Evolutionary conservation across 2,113 vertebrate genomes (phyloP).

Genomic region (Caracal caracal): DNA sequence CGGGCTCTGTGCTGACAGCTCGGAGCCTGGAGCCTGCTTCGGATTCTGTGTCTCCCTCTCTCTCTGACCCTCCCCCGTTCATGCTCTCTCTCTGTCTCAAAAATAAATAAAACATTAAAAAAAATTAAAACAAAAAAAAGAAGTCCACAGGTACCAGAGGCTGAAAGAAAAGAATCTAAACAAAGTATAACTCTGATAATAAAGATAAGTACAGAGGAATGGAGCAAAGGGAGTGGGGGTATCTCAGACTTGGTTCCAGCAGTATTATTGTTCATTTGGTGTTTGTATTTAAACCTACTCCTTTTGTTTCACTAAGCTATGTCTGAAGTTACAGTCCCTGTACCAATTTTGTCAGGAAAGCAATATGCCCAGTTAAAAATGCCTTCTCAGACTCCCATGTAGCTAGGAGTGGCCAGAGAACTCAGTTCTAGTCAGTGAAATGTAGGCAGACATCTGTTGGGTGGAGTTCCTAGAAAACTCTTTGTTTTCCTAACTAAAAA

Average conservation of each 20-base stretch:
- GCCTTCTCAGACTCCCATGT: not conserved
- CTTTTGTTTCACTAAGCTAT: not conserved
- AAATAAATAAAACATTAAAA: too few relatives aligned
- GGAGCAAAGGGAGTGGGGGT: not conserved
- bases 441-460: not conserved
- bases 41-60: too few relatives aligned
- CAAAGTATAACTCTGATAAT: not conserved
- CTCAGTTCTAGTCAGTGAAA: not conserved
- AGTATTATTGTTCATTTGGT: not conserved
- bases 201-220: not conserved
- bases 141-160: not conserved
- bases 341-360: not conserved
- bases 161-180: not conserved
- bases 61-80: too few relatives aligned
- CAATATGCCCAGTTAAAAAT: not conserved
- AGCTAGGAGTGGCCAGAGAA: not conserved
- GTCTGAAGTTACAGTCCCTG: not conserved
- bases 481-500: conserved; percentile 10
- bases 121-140: not conserved
- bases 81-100: too few relatives aligned
- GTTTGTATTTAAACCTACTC: not conserved
- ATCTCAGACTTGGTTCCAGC: not conserved
- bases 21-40: too few relatives aligned
- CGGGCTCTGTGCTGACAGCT: too few relatives aligned
- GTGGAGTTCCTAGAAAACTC: not conserved